Conservation (phyloP, 1,140 invertebrate genomes). For the Archegozetes longisetosus region DNA sequence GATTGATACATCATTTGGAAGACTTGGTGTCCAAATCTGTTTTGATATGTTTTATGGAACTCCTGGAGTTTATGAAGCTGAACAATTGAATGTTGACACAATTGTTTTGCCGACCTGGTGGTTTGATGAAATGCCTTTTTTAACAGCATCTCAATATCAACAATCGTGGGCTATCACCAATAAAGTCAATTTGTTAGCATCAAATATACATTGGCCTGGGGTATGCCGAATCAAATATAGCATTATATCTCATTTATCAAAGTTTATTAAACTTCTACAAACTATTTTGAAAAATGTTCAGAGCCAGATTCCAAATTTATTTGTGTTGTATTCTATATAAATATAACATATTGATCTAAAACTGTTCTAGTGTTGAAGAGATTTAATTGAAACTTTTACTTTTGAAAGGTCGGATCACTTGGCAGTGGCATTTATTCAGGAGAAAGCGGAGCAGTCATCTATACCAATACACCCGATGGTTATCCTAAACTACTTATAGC, state of each 20-base stretch:
- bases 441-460: neutral
- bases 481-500: neutral
- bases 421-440: constrained; percentile 21
- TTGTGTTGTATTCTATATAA: too few relatives aligned
- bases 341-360: too few relatives aligned
- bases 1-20: constrained; percentile 37
- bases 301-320: too few relatives aligned
- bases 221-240: neutral
- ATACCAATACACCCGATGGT: neutral
- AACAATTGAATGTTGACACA: constrained; percentile 40
- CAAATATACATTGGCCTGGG: constrained; percentile 35
- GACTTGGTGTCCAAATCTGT: constrained; percentile 56
- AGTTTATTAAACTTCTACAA: neutral
- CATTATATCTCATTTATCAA: neutral
- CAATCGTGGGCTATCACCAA: constrained; percentile 36
- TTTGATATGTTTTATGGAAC: constrained; percentile 52
- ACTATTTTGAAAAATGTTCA: too few relatives aligned
- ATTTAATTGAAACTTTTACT: too few relatives aligned
- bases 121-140: constrained; percentile 51
- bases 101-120: constrained; percentile 52
- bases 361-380: too few relatives aligned
- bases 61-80: constrained; percentile 38
- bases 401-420: too few relatives aligned
- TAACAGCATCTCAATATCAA: constrained; percentile 36
- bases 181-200: constrained; percentile 39